Base-by-base conservation (phyloP, 2,888 invertebrate genomes). In the Macrophya annulata region DNA sequence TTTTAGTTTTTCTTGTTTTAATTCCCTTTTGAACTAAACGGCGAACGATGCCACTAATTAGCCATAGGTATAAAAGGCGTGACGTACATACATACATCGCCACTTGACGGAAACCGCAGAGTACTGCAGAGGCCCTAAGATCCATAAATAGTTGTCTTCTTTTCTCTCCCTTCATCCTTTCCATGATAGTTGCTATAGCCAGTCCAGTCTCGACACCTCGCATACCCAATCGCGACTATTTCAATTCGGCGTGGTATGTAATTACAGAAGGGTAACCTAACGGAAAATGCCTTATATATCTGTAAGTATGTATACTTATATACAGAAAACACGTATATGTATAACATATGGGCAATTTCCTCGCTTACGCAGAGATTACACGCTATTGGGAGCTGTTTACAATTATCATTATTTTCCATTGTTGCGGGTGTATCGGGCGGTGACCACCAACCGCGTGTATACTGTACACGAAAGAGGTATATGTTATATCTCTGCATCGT, bases 71-170 rank as follows among this genome's bases (percentile, higher is more conserved):
- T 68, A 37, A 68, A 68, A 37, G 31, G 68, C 68, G 68, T 37
- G 31, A 77, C 31, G 55, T 31, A 31, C 31, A 55, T 31, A 31
- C 31, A 55, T 12, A 37, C n/a, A 55, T 55, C 9, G 55, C 31
- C 25, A 37, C 77, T 45, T 25, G 77, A 77, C 77, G 51, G 77
- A 77, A 77, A 77, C 77, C 77, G 12, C 77, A 77, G 55, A 77
- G 55, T 55, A 77, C 31, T 55, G 48, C 17, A 51, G 37, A 55
- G 8, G 55, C 17, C n/a, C 51, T 55, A 5, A 45, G 45, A 31
- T 6, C 12, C 74, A 48, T 74, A 25, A 74, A 74, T 45, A 74
- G 43, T 25, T 48, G 25, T 45, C n/a, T 25, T 74, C 43, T 17
- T 45, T n/a, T 45, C n/a, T 12, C 68, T 37, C 68, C 68, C 25